Evolutionary conservation across 2,888 invertebrate species (phyloP), one percentile per base, ranked within the genome.

Genomic region (Phymatocera aterrima): DNA sequence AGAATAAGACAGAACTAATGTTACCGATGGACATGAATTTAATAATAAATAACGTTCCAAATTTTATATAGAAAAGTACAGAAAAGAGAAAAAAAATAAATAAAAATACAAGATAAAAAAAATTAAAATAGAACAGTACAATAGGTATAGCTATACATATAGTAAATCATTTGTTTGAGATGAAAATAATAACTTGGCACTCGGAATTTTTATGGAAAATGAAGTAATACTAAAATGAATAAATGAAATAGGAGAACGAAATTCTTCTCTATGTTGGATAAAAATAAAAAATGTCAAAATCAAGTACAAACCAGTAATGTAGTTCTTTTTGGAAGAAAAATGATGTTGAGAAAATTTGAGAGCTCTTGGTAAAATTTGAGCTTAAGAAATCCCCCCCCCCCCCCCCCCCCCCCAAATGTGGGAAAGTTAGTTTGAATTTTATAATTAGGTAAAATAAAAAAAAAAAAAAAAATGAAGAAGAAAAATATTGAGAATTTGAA

Each of bases 291-390:
- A 57, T 40, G 75, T 75, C 60, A 64, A 75, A 68, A 75, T 57
- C 60, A 80, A 80, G 80, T 83, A 82, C 80, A 81, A 82, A 84
- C 81, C 79, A 83, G 77, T 83, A 83, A 80, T 77, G 78, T 83
- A 81, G 80, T 83, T 83, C 80, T 81, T 78, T 83, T n/a, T n/a
- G n/a, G n/a, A n/a, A n/a, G 80, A 78, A 81, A 80, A 79, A 81
- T 83, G 83, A 80, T 86, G 85, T 81, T 82, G 83, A 82, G 82
- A 80, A 81, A 81, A 82, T 74, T 81, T 78, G 80, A 80, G 82
- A 78, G 79, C 80, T 80, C 82, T 83, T 79, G 79, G 81, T 82
- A 80, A 78, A 80, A 81, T 77, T 21, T 77, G 75, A 78, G 78
- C 79, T 78, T 80, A 79, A 81, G 81, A 43, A 72, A 72, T 72